Percentiles rank a stretch among this genome's conserved stretches.
Conservation (phyloP, 2,888 invertebrate genomes). For the Salpingus planirostris region DNA sequence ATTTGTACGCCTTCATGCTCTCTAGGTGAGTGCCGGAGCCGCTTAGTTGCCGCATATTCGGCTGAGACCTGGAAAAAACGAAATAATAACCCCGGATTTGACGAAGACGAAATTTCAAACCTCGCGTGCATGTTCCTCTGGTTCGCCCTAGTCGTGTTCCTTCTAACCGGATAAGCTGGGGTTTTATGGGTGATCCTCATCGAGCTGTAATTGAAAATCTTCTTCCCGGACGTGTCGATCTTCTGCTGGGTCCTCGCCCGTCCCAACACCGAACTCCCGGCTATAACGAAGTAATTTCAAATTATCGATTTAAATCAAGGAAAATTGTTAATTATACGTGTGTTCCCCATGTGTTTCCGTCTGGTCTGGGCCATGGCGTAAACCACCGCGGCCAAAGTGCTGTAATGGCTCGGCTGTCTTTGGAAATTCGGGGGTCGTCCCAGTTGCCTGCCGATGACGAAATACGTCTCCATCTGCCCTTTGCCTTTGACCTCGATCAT, state of each 20-base stretch:
- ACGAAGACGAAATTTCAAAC: slow-evolving; percentile 23
- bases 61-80: slow-evolving; percentile 41
- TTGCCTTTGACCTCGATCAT: slow-evolving; percentile 88
- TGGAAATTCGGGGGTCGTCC: slow-evolving; percentile 50
- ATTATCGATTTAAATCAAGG: too few relatives aligned
- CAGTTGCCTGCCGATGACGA: slow-evolving; percentile 62
- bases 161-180: slow-evolving; percentile 45
- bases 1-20: slow-evolving; percentile 33
- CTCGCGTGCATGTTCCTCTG: slow-evolving; percentile 37
- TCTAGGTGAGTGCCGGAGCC: slow-evolving; percentile 35
- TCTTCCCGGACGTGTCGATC: slow-evolving; percentile 28
- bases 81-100: too few relatives aligned
- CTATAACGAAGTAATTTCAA: slow-evolving; percentile 20
- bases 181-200: slow-evolving; percentile 48
- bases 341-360: slow-evolving; percentile 54
- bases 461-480: slow-evolving; percentile 93
- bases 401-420: slow-evolving; percentile 61
- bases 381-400: slow-evolving; percentile 78
- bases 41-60: slow-evolving; percentile 38
- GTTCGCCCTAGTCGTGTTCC: slow-evolving; percentile 49
- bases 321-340: too few relatives aligned
- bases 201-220: slow-evolving; percentile 47
- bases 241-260: slow-evolving; percentile 36
- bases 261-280: slow-evolving; percentile 34
- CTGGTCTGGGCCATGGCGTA: slow-evolving; percentile 82